Conservation (phyloP, 2,888 invertebrate genomes). For the Ceramica pisi region DNA sequence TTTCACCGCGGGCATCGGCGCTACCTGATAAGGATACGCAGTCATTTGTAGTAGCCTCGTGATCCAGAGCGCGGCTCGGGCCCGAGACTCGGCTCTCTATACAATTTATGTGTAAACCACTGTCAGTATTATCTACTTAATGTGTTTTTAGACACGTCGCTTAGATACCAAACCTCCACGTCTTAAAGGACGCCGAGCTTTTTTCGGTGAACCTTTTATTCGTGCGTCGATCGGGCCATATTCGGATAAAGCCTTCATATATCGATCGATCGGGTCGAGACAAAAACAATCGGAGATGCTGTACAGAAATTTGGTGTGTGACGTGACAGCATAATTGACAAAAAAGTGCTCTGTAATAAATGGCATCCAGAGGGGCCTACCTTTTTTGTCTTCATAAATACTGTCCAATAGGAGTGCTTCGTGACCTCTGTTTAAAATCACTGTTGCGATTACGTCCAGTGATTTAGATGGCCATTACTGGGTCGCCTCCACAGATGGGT, state of each 20-base stretch:
- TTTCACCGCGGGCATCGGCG: constrained; percentile 84
- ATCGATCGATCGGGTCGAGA: constrained; percentile 64
- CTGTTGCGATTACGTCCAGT: constrained; percentile 86
- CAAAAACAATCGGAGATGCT: constrained; percentile 75
- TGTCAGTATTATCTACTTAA: constrained; percentile 79
- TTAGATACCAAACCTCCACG: constrained; percentile 75
- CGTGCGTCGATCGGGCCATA: constrained; percentile 64
- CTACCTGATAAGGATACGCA: constrained; percentile 89
- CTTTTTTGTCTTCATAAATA: constrained; percentile 86
- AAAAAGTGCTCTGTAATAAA: constrained; percentile 80
- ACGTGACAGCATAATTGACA: constrained; percentile 80
- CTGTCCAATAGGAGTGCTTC: constrained; percentile 82
- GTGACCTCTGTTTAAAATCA: constrained; percentile 88
- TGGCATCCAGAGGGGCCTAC: constrained; percentile 72
- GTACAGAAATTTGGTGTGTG: constrained; percentile 73
- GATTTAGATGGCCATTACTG: constrained; percentile 87
- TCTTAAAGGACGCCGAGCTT: constrained; percentile 70
- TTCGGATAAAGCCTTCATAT: constrained; percentile 70
- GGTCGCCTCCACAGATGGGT: constrained; percentile 86
- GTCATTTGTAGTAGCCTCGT: constrained; percentile 85
- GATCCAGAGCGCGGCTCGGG: constrained; percentile 72
- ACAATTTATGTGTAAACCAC: constrained; percentile 83
- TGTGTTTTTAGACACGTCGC: constrained; percentile 79
- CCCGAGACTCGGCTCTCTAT: constrained; percentile 68
- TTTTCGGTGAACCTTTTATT: constrained; percentile 68